A percentile compares a stretch with the other conserved stretches of the same genome.
phyloP scores from a whole-genome alignment of 2,797 vertebrate species.

The Gymnoscopelus microlampas region DNA sequence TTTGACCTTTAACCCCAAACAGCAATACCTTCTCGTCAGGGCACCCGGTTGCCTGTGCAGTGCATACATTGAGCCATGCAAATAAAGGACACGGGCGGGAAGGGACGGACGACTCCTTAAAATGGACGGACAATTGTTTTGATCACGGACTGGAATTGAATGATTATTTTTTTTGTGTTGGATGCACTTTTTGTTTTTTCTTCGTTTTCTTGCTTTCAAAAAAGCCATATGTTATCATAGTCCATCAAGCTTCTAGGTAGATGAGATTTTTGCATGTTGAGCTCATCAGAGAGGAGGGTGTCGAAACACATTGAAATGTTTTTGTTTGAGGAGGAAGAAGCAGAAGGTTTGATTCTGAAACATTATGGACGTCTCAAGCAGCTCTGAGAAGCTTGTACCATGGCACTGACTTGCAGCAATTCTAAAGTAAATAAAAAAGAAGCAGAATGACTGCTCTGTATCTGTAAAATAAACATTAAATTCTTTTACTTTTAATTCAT shows the following conservation, averaged over 20 bases:
- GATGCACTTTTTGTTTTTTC: slow-evolving; percentile 87
- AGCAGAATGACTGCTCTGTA: slow-evolving; percentile 83
- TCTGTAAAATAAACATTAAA: slow-evolving; percentile 87
- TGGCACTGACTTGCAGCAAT: slow-evolving; percentile 85
- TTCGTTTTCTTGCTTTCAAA: slow-evolving; percentile 84
- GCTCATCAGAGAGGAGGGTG: slow-evolving; percentile 74
- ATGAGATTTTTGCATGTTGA: slow-evolving; percentile 83
- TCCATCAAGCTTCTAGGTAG: slow-evolving; percentile 80
- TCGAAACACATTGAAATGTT: slow-evolving; percentile 72
- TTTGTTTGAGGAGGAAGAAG: slow-evolving; percentile 63
- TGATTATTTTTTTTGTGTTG: slow-evolving; percentile 74
- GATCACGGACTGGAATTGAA: slow-evolving; percentile 79
- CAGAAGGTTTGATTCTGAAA: slow-evolving; percentile 64
- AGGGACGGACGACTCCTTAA: slow-evolving; percentile 45
- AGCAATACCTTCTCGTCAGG: slow-evolving; percentile 42
- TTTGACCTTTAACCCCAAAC: slow-evolving; percentile 63
- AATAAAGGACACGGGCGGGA: slow-evolving; percentile 48
- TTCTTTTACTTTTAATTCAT: slow-evolving; percentile 79
- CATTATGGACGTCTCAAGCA: slow-evolving; percentile 72
- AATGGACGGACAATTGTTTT: slow-evolving; percentile 62
- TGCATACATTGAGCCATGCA: slow-evolving; percentile 60
- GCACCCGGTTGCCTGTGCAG: slow-evolving; percentile 44
- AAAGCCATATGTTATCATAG: slow-evolving; percentile 88
- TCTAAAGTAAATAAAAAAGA: slow-evolving; percentile 78
- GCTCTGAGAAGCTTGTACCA: slow-evolving; percentile 81